Evolutionary conservation across 2,113 vertebrate species (phyloP).

Genomic region (Podarcis raffonei): DNA sequence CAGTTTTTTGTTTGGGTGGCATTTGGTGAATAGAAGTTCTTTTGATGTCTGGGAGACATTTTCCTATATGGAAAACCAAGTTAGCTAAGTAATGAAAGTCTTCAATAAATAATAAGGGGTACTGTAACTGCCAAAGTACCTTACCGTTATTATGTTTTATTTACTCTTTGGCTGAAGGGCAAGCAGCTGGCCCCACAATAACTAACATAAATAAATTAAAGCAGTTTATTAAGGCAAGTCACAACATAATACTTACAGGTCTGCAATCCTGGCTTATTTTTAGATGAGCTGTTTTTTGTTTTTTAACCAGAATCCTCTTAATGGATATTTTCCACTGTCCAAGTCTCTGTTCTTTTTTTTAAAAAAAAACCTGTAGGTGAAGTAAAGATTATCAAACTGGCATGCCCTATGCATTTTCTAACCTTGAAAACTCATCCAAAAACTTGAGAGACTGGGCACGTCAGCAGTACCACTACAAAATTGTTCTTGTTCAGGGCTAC

Average conservation of each 20-base stretch:
- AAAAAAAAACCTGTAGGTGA: too few relatives aligned
- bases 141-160: conserved; percentile 48
- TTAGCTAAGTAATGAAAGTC: conserved; percentile 59
- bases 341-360: neutral
- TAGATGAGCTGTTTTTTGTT: neutral
- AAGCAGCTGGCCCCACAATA: conserved; percentile 39
- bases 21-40: conserved; percentile 37
- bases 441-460: neutral
- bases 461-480: too few relatives aligned
- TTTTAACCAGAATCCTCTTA: neutral
- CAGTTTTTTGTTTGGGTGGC: neutral
- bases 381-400: neutral
- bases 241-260: conserved; percentile 9
- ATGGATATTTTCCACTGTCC: neutral
- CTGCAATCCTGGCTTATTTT: neutral
- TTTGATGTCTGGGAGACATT: conserved; percentile 28
- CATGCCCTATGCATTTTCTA: neutral
- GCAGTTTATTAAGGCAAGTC: conserved; percentile 29
- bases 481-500: neutral
- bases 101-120: conserved; percentile 63
- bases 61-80: conserved; percentile 36
- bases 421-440: neutral
- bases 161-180: conserved; percentile 52
- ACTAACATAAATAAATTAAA: conserved; percentile 51
- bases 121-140: conserved; percentile 42